Percentiles rank a stretch among this genome's conserved stretches.
phyloP scores from a whole-genome alignment of 2,888 invertebrate genomes.

The Sarcophaga rosellei region DNA sequence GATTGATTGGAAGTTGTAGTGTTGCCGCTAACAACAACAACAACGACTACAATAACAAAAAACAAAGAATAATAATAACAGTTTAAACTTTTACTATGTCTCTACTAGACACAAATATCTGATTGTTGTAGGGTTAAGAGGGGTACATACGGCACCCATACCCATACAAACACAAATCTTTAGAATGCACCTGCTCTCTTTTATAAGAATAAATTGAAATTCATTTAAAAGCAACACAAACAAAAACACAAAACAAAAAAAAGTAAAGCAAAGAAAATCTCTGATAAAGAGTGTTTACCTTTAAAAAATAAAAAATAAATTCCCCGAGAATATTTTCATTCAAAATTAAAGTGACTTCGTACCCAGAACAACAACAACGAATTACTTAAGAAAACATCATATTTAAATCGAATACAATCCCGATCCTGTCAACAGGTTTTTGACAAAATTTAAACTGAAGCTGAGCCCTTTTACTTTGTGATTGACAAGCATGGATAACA shows the following conservation, averaged over 20 bases:
- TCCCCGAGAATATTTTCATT: no score
- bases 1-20: conserved; percentile 66
- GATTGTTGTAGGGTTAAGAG: conserved; percentile 16
- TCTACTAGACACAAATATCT: not conserved
- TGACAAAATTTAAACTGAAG: no score
- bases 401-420: no score
- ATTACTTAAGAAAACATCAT: no score
- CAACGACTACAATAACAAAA: no score
- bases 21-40: conserved; percentile 42
- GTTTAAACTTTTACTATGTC: not conserved
- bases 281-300: no score
- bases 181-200: conserved; percentile 64
- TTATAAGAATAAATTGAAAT: conserved; percentile 48
- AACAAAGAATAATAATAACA: not conserved
- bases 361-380: no score
- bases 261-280: not conserved
- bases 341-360: no score
- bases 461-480: no score
- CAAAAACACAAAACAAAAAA: not conserved
- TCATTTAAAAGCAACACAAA: not conserved
- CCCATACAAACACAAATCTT: not conserved
- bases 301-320: no score
- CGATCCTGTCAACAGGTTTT: no score
- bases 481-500: no score
- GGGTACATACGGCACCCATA: conserved; percentile 23